A percentile compares a stretch with the other conserved stretches of the same genome.
Conservation (phyloP, 1,140 invertebrate species). For the Bradysia coprophila region DNA sequence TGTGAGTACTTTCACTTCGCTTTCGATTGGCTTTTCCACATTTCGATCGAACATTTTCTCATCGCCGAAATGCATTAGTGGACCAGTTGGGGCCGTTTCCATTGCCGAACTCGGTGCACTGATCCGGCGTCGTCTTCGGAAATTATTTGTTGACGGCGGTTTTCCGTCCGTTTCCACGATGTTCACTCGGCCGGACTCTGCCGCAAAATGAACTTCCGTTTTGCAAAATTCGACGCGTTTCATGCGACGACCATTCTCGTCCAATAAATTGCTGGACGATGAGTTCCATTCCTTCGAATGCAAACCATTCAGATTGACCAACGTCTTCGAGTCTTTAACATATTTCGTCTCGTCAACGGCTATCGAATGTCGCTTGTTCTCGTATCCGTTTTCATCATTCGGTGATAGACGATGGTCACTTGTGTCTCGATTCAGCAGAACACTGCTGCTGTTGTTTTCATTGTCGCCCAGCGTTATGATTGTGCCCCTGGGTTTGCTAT, state of each 20-base stretch:
- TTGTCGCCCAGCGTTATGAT: conserved; percentile 14
- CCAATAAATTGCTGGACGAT: conserved; percentile 7
- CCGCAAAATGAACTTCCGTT: conserved; percentile 68
- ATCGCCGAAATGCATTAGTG: conserved; percentile 16
- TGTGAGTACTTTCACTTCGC: too few species aligned
- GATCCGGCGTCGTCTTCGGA: conserved; percentile 39
- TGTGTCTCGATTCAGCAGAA: conserved; percentile 4
- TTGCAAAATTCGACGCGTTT: conserved; percentile 73
- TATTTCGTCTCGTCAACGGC: too few species aligned
- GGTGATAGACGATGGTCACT: conserved; percentile 2
- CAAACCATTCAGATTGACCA: too few species aligned
- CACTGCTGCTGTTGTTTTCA: background rate
- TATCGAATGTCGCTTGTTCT: too few species aligned
- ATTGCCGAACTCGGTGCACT: conserved; percentile 14
- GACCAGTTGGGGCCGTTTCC: conserved; percentile 3
- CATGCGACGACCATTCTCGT: conserved; percentile 12
- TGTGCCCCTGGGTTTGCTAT: conserved; percentile 8
- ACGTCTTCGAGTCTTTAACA: too few species aligned
- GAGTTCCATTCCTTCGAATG: too few species aligned
- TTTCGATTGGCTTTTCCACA: conserved; percentile 2
- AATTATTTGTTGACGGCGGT: conserved; percentile 60
- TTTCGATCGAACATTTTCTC: conserved; percentile 5
- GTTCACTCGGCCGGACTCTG: conserved; percentile 63
- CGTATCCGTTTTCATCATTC: too few species aligned
- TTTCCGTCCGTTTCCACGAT: conserved; percentile 75